Evolutionary conservation across 2,888 invertebrate species (phyloP).

Genomic region (Apodemia duryi): DNA sequence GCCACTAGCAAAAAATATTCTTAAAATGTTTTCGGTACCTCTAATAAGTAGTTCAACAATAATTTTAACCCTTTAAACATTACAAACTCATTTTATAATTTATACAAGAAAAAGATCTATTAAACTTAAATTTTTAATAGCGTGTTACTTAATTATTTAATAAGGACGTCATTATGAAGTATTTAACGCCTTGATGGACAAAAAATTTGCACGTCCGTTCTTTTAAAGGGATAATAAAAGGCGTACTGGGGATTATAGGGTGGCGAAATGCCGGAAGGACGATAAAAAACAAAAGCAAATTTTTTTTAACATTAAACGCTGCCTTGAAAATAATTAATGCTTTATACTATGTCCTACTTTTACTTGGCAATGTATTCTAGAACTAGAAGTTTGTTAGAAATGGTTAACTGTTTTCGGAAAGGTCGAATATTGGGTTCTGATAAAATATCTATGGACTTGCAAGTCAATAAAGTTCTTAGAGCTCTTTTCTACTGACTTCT

Average conservation of each 20-base stretch:
- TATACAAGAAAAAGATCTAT: constrained; percentile 43
- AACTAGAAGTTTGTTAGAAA: no score
- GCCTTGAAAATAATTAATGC: no score
- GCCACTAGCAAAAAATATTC: no score
- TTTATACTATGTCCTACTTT: no score
- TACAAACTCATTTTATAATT: constrained; percentile 42
- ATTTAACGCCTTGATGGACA: constrained; percentile 58
- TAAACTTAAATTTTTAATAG: constrained; percentile 68
- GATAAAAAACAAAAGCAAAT: constrained; percentile 18
- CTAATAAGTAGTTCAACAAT: constrained; percentile 58
- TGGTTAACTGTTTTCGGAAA: no score
- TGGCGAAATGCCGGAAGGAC: constrained; percentile 23
- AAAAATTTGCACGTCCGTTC: constrained; percentile 47
- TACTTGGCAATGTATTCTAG: no score
- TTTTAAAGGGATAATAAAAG: constrained; percentile 24
- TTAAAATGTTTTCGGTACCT: constrained; percentile 17
- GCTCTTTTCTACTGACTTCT: no score
- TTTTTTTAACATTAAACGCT: no score
- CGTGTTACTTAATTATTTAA: constrained; percentile 48
- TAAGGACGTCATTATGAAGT: constrained; percentile 50
- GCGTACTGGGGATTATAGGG: constrained; percentile 29
- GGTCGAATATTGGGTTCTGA: no score
- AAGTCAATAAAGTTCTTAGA: no score
- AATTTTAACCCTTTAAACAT: constrained; percentile 32
- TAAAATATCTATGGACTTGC: no score